A percentile compares a stretch with the other conserved stretches of the same genome.
These are phyloP conservation scores for Centropus bengalensis DNA, from an alignment of 2,113 vertebrate species.

Conservation along the genomic window DNA sequence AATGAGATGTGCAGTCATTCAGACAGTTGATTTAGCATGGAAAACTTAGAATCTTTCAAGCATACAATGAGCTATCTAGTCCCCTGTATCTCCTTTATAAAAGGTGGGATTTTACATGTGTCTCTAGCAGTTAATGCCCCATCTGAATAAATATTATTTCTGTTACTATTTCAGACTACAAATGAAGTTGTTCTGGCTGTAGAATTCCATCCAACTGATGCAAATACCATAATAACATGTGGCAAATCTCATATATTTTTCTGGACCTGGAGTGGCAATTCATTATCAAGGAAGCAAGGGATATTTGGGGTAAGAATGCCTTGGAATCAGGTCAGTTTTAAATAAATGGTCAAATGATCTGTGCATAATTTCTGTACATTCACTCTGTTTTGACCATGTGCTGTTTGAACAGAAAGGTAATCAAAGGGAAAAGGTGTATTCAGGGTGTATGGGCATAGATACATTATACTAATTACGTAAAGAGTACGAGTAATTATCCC, in stretches of 20 bases:
- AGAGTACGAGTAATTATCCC: background rate
- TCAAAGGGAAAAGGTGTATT: background rate
- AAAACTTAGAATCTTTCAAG: background rate
- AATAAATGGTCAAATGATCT: background rate
- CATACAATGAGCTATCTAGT: background rate
- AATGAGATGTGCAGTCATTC: background rate
- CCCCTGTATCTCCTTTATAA: background rate
- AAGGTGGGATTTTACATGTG: background rate
- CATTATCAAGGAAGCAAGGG: conserved; percentile 93
- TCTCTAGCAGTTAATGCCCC: background rate
- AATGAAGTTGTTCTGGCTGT: conserved; percentile 94
- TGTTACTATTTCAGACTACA: conserved; percentile 79
- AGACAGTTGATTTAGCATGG: background rate
- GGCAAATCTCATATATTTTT: conserved; percentile 99
- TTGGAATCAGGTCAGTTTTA: background rate
- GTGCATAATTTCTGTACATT: background rate
- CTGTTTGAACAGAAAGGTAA: background rate
- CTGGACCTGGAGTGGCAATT: conserved; percentile 94
- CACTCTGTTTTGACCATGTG: background rate
- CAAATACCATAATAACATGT: conserved; percentile 93
- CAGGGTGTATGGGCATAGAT: background rate
- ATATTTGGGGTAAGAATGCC: conserved; percentile 92
- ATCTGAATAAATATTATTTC: background rate
- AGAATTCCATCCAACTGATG: conserved; percentile 95
- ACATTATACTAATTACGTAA: background rate